Base-by-base conservation (phyloP, 2,888 invertebrate genomes). In the Zelleria hepariella region DNA sequence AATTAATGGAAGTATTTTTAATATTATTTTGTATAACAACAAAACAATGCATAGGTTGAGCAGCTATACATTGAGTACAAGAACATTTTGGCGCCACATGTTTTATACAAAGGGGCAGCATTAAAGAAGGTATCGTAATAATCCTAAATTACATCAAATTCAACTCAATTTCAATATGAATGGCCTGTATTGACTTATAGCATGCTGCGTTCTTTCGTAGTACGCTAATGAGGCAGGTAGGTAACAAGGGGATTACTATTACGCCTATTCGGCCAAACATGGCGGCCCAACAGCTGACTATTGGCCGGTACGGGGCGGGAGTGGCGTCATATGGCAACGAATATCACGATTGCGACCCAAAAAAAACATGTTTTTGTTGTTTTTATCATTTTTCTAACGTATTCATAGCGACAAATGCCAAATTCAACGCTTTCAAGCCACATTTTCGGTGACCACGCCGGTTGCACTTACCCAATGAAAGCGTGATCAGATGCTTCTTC, bases 231-330 rank as follows among this genome's bases (percentile, higher is more conserved):
- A 71, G 71, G 66, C 73, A 73, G 67, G 64, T 66, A 65, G 32
- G 32, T 15, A 15, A 63, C 71, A 72, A 73, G 71, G 69, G 72
- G 78, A 42, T 76, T 77, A 75, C 71, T 87, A 87, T 84, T 87
- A 87, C 88, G 88, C 86, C 86, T 87, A 84, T 87, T 86, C 80
- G 76, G 77, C 82, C 82, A 87, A 89, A 89, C 86, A 89, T 89
- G 89, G 89, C 89, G 85, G 87, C 78, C 77, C 82, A 89, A 89
- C 89, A 89, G 89, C 89, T 89, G 89, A 89, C 89, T 88, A 84
- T 70, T 69, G 74, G 77, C 88, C 87, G 87, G 84, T 79, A 83
- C 83, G 82, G 80, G 78, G 80, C 78, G 83, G 78, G 78, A 80
- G 79, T 74, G 69, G 76, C 74, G 73, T 81, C 79, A 75, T 79